Percentiles rank a stretch among this genome's conserved stretches.
phyloP scores from a whole-genome alignment of 2,888 invertebrate species.

The Uropetala carovei region DNA sequence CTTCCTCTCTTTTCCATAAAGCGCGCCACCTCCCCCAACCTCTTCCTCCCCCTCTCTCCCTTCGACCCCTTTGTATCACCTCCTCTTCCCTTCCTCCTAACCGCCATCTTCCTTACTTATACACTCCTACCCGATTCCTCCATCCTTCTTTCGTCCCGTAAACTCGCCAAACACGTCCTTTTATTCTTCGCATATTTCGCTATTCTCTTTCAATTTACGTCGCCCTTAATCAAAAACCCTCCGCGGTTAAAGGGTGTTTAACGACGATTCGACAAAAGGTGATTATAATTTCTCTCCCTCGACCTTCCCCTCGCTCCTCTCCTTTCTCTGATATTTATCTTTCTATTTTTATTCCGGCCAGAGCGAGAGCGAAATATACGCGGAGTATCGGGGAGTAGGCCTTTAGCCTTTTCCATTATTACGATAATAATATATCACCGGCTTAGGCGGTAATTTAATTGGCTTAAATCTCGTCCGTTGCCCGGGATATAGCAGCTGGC shows the following conservation, averaged over 20 bases:
- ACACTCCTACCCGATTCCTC: background rate
- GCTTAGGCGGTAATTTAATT: slow-evolving; percentile 8
- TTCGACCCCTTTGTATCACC: background rate
- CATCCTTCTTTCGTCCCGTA: background rate
- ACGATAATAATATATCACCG: slow-evolving; percentile 16
- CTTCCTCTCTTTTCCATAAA: background rate
- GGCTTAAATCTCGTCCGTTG: background rate
- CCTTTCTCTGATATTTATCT: no score
- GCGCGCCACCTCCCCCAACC: no score
- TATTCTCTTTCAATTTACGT: background rate
- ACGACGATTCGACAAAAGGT: slow-evolving; percentile 4
- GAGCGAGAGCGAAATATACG: no score
- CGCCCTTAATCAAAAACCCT: background rate
- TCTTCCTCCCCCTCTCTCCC: background rate
- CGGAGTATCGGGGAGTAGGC: background rate
- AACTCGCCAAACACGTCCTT: background rate
- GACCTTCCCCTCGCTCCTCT: background rate
- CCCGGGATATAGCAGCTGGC: background rate
- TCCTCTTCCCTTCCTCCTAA: background rate
- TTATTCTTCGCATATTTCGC: background rate
- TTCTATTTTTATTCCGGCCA: no score
- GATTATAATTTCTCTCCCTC: background rate
- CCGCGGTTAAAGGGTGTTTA: background rate
- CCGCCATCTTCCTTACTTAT: background rate
- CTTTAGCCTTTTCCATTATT: background rate